Base-by-base conservation (phyloP, 2,888 invertebrate genomes). In the Falcaria lacertinaria region DNA sequence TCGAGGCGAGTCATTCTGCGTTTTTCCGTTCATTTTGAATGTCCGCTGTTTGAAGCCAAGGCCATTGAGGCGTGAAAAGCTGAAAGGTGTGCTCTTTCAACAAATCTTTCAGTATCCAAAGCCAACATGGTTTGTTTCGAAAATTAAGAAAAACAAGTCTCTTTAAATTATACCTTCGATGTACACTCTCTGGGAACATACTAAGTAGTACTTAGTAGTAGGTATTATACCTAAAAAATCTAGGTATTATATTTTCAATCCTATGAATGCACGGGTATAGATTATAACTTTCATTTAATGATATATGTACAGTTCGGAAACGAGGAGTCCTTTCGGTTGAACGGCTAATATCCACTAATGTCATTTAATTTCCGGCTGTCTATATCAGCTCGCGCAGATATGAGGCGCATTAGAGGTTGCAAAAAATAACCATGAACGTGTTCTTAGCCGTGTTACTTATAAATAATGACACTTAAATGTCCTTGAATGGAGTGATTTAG, bases 351-450 rank as follows among this genome's bases (percentile, higher is more conserved):
- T 71, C 67, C 65, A 69, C 70, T 80, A 82, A 80, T 77, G 79
- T 71, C 66, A 62, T 64, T 77, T 79, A 80, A 83, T 85, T 82
- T 85, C 85, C 81, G 73, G 55, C 59, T n/a, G n/a, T n/a, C 57
- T 57, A 52, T 64, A 61, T 39, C 71, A 71, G 71, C 73, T 75
- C 77, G 79, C 79, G 62, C 57, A 62, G 66, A 66, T 72, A 76
- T 69, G 61, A 61, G 62, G 63, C 61, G 64, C 72, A 76, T 79
- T 77, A 75, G 69, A 55, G 60, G 48, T 54, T 50, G 66, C 69
- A 68, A 77, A 74, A 73, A 75, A 59, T 64, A 60, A 44, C 56
- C 44, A 43, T 40, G 48, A 47, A 57, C 56, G 52, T 58, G 52
- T 55, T 54, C 57, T 57, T 57, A 45, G 52, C 52, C n/a, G n/a